Base-by-base conservation (phyloP, 2,888 invertebrate species). In the Ditula angustiorana region DNA sequence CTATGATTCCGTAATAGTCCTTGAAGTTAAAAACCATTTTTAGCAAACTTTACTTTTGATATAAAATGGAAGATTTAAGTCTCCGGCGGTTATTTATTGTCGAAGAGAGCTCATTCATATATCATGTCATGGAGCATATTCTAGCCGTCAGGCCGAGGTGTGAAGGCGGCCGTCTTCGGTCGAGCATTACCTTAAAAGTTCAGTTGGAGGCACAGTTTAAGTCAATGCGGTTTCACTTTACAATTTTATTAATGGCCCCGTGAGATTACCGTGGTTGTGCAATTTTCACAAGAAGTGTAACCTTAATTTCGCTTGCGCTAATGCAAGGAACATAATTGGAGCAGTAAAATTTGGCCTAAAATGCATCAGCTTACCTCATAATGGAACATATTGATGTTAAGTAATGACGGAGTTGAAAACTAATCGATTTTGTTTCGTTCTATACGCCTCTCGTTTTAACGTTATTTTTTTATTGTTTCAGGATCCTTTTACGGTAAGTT, bases 401-500 rank as follows among this genome's bases (percentile, higher is more conserved):
- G 57, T 61, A 61, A 57, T 55, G 50, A 52, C 28, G 28, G 47
- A 66, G 52, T 13, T 35, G 46, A 52, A 61, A 58, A 57, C 46
- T 52, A 59, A 66, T 59, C 56, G 50, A 59, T 71, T 63, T 69
- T 50, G 50, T 66, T 57, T 67, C 33, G 21, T 52, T 52, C 30
- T 57, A 24, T 44, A 49, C 52, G 49, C 52, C 60, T 24, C 53
- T 62, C 72, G n/a, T n/a, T 62, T 66, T 52, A 67, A 63, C 19
- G 50, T 60, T 55, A 30, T 41, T 50, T 63, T 78, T 86, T 69
- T 74, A 86, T 94, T 94, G 94, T 94, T 94, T 79, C 94, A 94
- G 94, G 94, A 94, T 82, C 94, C 94, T 35, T 94, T 94, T 76
- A 94, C 94, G 94, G 94, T 94, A 86, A 92, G 94, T 84, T 11